Percentiles rank a stretch among this genome's conserved stretches.
phyloP scores from a whole-genome alignment of 2,888 invertebrate genomes.

The Rhorus exstirpatorius region DNA sequence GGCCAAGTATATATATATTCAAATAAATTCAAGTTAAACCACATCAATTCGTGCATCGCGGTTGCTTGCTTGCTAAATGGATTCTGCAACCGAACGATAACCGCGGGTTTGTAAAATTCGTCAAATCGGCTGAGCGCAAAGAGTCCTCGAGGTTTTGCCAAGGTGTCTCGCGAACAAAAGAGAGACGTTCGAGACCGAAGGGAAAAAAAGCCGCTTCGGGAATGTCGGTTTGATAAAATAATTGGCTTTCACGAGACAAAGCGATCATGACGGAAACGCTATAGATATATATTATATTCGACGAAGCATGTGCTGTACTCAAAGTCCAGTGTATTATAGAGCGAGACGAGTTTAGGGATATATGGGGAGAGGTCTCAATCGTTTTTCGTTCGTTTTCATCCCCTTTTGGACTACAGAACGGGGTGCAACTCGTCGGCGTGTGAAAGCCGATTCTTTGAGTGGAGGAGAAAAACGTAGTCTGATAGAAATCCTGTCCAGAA shows the following conservation, averaged over 20 bases:
- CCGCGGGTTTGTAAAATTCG: constrained; percentile 7
- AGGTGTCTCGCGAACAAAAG: constrained; percentile 40
- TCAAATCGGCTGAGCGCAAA: constrained; percentile 21
- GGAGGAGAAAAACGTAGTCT: constrained; percentile 32
- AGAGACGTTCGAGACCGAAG: neutral
- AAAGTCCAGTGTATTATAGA: constrained; percentile 53
- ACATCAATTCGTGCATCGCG: no score
- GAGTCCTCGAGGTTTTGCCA: neutral
- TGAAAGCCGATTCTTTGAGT: constrained; percentile 69
- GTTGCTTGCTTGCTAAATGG: no score
- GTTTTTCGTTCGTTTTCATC: constrained; percentile 52
- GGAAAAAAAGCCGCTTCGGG: constrained; percentile 34
- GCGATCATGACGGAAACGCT: constrained; percentile 53
- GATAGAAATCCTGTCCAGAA: constrained; percentile 22
- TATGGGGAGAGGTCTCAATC: constrained; percentile 61
- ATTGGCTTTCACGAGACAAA: constrained; percentile 68
- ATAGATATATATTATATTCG: constrained; percentile 21
- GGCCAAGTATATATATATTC: no score
- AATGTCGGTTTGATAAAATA: constrained; percentile 60
- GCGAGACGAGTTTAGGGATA: constrained; percentile 14
- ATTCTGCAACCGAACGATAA: constrained; percentile 28
- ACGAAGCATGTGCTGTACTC: constrained; percentile 42
- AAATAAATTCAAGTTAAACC: no score
- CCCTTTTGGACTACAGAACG: constrained; percentile 35
- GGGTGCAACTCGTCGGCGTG: constrained; percentile 60